Evolutionary conservation across 2,888 invertebrate species (phyloP).

Genomic region (Nephrocerus scutellatus): DNA sequence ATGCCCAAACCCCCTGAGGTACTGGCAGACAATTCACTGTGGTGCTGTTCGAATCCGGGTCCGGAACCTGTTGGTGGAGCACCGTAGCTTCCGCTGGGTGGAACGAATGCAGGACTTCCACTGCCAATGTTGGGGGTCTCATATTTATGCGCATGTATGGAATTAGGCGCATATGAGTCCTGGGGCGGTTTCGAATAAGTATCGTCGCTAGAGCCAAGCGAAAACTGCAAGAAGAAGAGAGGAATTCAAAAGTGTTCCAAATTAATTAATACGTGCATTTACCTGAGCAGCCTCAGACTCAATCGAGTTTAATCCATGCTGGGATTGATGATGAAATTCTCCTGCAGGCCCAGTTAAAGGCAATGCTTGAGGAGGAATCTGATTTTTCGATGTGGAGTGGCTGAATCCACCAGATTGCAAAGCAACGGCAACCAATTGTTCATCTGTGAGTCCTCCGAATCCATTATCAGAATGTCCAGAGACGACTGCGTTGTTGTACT

Average conservation of each 20-base stretch:
- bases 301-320: slow-evolving; percentile 30
- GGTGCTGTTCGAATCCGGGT: no score
- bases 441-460: slow-evolving; percentile 31
- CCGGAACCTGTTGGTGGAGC: slow-evolving; percentile 20
- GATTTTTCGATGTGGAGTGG: no score
- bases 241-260: slow-evolving; percentile 29
- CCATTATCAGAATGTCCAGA: slow-evolving; percentile 7
- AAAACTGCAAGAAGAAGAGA: slow-evolving; percentile 33
- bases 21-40: no score
- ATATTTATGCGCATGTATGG: slow-evolving; percentile 33
- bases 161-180: slow-evolving; percentile 48
- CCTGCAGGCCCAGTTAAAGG: slow-evolving; percentile 26
- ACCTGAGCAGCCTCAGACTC: slow-evolving; percentile 34
- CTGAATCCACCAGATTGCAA: slow-evolving; percentile 33
- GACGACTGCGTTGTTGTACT: slow-evolving; percentile 14
- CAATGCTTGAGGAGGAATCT: slow-evolving; percentile 7
- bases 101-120: slow-evolving; percentile 34
- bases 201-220: slow-evolving; percentile 44
- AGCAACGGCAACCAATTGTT: slow-evolving; percentile 43
- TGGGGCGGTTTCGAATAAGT: slow-evolving; percentile 45
- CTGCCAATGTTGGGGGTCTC: slow-evolving; percentile 24
- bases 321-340: slow-evolving; percentile 25
- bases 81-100: slow-evolving; percentile 50
- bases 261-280: slow-evolving; percentile 11
- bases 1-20: slow-evolving; percentile 34